These are phyloP conservation scores for Neelides folsomi DNA, from an alignment of 2,888 invertebrate species.

Conservation along the genomic window DNA sequence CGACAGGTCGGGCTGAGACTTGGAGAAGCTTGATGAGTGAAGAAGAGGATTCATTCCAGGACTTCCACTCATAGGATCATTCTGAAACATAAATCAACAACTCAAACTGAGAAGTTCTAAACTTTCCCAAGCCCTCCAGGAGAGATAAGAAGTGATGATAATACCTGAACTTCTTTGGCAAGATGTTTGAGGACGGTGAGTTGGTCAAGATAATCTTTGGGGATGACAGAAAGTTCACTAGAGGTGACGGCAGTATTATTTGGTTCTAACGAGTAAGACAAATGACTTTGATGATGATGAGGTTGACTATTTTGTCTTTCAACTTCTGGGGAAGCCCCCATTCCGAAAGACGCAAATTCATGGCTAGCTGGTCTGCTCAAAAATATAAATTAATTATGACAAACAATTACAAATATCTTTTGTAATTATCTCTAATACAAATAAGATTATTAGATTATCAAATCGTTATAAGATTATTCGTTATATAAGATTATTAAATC, in stretches of 20 bases:
- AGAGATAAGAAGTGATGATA: neutral
- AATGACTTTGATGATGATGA: neutral
- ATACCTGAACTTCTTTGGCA: conserved; percentile 55
- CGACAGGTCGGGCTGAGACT: conserved; percentile 72
- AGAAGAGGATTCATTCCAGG: conserved; percentile 18
- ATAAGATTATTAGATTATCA: too few species aligned
- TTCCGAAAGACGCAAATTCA: conserved; percentile 31
- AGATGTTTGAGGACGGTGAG: conserved; percentile 71
- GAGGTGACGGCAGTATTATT: conserved; percentile 38
- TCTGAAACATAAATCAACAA: conserved; percentile 10
- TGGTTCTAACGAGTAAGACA: conserved; percentile 6
- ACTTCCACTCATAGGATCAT: conserved; percentile 28
- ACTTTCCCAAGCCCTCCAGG: too few species aligned
- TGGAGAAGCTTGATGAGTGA: conserved; percentile 45
- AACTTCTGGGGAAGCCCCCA: conserved; percentile 10
- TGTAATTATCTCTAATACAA: too few species aligned
- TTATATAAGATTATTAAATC: neutral
- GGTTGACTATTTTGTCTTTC: neutral
- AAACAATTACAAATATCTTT: neutral
- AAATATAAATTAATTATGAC: conserved; percentile 1
- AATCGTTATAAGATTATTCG: neutral
- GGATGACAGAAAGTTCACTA: conserved; percentile 66
- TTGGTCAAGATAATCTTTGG: conserved; percentile 68
- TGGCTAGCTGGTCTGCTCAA: conserved; percentile 32
- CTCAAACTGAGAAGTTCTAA: too few species aligned